Conservation (phyloP, 2,113 vertebrate species). For the Pygoscelis antarcticus region DNA sequence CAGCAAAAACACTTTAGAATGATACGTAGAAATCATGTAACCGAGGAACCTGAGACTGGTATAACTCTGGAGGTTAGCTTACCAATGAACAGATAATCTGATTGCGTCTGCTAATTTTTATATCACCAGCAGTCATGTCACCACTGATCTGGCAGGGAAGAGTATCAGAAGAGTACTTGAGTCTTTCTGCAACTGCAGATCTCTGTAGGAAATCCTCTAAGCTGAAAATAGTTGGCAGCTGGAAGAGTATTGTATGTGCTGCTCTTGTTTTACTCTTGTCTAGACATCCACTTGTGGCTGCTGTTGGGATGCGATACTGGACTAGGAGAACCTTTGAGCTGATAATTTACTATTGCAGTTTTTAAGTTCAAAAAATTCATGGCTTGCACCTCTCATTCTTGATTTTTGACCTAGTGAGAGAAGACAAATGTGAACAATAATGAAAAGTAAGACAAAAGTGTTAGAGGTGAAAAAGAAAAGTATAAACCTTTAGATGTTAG, state of each 20-base stretch:
- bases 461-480: neutral
- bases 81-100: neutral
- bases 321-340: neutral
- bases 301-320: neutral
- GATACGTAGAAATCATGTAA: neutral
- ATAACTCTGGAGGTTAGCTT: neutral
- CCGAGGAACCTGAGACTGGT: accelerated
- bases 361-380: neutral
- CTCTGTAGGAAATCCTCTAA: neutral
- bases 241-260: neutral
- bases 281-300: neutral
- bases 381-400: neutral
- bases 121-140: neutral
- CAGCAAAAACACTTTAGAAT: neutral
- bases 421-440: neutral
- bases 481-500: neutral
- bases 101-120: neutral
- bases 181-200: neutral
- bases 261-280: neutral
- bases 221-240: neutral
- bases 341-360: neutral
- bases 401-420: neutral
- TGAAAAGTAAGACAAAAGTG: neutral
- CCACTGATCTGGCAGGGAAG: neutral
- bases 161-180: neutral